Base-by-base conservation (phyloP, 2,888 invertebrate species). In the Drosophila falleni region DNA sequence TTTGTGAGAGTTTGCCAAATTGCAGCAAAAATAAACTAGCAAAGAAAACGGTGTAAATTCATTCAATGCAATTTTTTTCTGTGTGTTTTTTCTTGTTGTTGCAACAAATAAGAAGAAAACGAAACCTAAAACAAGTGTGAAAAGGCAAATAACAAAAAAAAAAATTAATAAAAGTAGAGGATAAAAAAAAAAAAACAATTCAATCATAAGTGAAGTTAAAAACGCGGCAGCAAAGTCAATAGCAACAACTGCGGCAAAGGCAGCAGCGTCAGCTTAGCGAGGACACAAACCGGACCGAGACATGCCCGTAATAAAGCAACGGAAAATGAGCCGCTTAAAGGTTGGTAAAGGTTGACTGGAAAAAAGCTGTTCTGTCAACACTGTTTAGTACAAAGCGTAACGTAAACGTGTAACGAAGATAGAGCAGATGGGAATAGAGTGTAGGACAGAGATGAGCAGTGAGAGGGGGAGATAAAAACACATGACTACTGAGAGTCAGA, bases 241-340 rank as follows among this genome's bases (percentile, higher is more conserved):
- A 37, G 6, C 37, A 29, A n/a, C 16, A 61, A 42, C 49, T 19
- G n/a, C 15, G 26, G 19, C 35, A 51, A 37, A 23, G 10, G 13
- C 50, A 39, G 5, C 33, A 60, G 44, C 35, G 68, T 35, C 19
- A 16, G 39, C 23, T 35, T 68, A 74, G 78, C 75, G 29, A 65
- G 70, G 72, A 75, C 72, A 74, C 74, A 47, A 73, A 73, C 72
- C 68, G 33, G 11, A 9, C 39, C 16, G 16, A 39, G 37, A 61
- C 15, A 90, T 91, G 91, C 91, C 91, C 71, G 76, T 91, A 71
- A 85, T 91, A 73, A 91, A 91, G 65, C 91, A 90, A 74, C 89
- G 91, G 55, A 90, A 90, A 91, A 90, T 91, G 87, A 87, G 90
- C 74, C 90, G 90, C 59, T 90, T 90, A 76, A 90, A 90, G 90